Percentiles rank a stretch among this genome's conserved stretches.
Conservation (phyloP, 92 coral and sea anemone species). For the Umimayanthus kanabou region DNA sequence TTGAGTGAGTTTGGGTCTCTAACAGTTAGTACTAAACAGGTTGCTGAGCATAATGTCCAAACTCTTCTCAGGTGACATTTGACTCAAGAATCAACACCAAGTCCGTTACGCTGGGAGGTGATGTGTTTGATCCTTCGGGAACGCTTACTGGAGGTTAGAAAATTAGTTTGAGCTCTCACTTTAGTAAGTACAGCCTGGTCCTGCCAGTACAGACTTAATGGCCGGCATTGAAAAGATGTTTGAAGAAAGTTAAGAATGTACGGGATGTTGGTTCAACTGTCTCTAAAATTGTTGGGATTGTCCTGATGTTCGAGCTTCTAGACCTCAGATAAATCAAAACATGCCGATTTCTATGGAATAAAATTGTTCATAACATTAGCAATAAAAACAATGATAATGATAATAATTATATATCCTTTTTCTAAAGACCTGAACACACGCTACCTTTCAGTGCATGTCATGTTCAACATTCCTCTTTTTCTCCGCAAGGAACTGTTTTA, state of each 20-base stretch:
- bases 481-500: no score
- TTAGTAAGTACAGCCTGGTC: not conserved
- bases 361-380: not conserved
- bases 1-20: no score
- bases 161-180: not conserved
- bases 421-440: no score
- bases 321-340: not conserved
- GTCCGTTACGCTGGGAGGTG: slow-evolving; percentile 90
- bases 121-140: slow-evolving; percentile 94
- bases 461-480: no score
- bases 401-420: no score
- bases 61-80: slow-evolving; percentile 79
- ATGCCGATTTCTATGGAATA: not conserved
- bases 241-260: no score
- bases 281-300: no score
- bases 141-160: slow-evolving; percentile 92
- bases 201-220: not conserved
- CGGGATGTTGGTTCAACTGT: no score
- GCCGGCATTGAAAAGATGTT: not conserved
- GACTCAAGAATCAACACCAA: slow-evolving; percentile 80
- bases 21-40: not conserved
- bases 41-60: not conserved
- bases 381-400: no score
- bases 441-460: no score
- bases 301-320: not conserved